phyloP scores from a whole-genome alignment of 2,113 vertebrate species.

The Empidonax alnorum region DNA sequence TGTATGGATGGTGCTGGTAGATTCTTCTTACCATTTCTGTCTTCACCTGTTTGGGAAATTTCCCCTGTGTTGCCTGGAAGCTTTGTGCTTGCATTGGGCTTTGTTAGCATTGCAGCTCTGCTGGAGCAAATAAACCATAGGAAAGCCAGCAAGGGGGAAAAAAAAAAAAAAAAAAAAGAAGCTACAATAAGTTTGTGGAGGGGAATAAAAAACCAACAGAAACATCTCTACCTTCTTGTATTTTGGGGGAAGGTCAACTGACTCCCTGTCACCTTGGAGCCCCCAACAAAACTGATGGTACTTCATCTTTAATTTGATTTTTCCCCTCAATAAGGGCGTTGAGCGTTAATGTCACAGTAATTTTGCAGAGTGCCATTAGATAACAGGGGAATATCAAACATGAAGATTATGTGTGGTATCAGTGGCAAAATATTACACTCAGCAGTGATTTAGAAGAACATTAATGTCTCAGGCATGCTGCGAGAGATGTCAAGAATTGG shows the following conservation, averaged over 20 bases:
- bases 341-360: not conserved
- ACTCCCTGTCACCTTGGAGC: slow-evolving; percentile 9
- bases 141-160: not conserved
- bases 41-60: not conserved
- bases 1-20: rapidly evolving
- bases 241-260: not conserved
- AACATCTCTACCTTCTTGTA: not conserved
- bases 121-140: not conserved
- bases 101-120: rapidly evolving
- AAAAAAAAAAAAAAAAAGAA: not conserved
- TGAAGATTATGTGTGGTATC: not conserved
- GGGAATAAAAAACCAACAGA: not conserved
- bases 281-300: slow-evolving; percentile 15
- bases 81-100: not conserved
- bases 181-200: not conserved
- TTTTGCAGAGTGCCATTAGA: not conserved
- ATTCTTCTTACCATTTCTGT: not conserved
- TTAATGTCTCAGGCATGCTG: not conserved
- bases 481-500: not conserved
- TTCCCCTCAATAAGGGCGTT: not conserved
- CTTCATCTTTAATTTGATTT: slow-evolving; percentile 28
- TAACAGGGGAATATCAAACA: not conserved
- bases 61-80: not conserved
- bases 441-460: not conserved
- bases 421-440: not conserved